Evolutionary conservation across 2,797 vertebrate genomes (phyloP).

Genomic region (Eupleurogrammus muticus): DNA sequence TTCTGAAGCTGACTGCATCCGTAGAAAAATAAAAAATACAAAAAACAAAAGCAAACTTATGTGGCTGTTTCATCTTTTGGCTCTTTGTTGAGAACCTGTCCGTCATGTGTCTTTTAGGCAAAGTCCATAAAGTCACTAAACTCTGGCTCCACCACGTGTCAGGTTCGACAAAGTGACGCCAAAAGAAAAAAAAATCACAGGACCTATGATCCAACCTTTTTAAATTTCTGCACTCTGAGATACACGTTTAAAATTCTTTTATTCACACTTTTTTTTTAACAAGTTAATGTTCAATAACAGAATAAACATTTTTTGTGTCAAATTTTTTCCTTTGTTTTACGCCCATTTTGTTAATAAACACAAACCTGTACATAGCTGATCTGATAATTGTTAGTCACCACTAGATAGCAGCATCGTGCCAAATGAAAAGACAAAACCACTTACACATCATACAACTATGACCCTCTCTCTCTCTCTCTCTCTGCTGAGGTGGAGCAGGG

Average conservation of each 20-base stretch:
- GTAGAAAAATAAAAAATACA: constrained; percentile 3
- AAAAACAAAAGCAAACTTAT: background rate
- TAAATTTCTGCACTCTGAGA: background rate
- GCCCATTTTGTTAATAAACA: background rate
- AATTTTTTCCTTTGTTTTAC: background rate
- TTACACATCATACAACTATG: background rate
- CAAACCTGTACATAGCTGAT: background rate
- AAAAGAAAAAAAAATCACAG: background rate
- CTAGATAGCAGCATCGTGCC: constrained; percentile 70
- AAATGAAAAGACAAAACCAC: background rate
- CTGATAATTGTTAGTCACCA: constrained; percentile 33
- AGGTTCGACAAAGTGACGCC: constrained; percentile 7
- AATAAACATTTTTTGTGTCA: background rate
- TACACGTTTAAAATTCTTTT: background rate
- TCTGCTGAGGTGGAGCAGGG: constrained; percentile 40
- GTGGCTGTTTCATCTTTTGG: constrained; percentile 13
- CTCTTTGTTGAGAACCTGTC: constrained; percentile 4
- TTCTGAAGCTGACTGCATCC: constrained; percentile 8
- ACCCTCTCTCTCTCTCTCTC: constrained; percentile 5
- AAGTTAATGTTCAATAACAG: background rate
- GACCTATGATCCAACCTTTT: background rate
- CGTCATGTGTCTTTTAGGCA: no score
- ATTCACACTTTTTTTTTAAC: background rate
- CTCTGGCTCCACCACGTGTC: constrained; percentile 54
- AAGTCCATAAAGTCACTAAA: constrained; percentile 9